Conservation (phyloP, 2,888 invertebrate species). For the Euplagia quadripunctaria region DNA sequence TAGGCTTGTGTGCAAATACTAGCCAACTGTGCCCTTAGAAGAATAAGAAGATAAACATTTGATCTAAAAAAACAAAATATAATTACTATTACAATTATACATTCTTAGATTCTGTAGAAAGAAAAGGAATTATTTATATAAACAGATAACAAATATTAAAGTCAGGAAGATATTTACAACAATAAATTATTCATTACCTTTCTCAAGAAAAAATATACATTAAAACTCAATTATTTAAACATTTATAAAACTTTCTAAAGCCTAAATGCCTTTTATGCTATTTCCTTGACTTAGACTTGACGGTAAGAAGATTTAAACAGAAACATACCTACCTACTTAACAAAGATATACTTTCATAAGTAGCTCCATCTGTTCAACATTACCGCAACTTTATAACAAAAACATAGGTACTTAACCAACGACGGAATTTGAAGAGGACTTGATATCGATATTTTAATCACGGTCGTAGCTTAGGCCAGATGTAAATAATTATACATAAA, state of each 20-base stretch:
- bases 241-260: constrained; percentile 1
- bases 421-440: constrained; percentile 48
- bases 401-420: constrained; percentile 24
- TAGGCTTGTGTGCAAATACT: constrained; percentile 23
- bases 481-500: constrained; percentile 67
- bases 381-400: constrained; percentile 22
- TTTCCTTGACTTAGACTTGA: constrained; percentile 44
- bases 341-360: constrained; percentile 12
- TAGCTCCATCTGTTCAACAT: constrained; percentile 39
- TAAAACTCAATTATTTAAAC: neutral
- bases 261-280: constrained; percentile 53
- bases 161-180: neutral
- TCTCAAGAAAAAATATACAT: neutral
- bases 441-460: constrained; percentile 42
- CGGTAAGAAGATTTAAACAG: constrained; percentile 22
- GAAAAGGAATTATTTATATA: constrained; percentile 7
- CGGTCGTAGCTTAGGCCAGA: constrained; percentile 47
- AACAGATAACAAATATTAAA: constrained; percentile 3
- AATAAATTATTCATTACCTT: neutral
- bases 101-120: constrained; percentile 18
- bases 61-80: neutral
- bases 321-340: neutral
- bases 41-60: constrained; percentile 6
- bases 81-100: neutral
- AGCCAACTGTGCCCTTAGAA: constrained; percentile 33